These are phyloP conservation scores for Gobio gobio DNA, from an alignment of 2,113 vertebrate genomes.

Conservation along the genomic window DNA sequence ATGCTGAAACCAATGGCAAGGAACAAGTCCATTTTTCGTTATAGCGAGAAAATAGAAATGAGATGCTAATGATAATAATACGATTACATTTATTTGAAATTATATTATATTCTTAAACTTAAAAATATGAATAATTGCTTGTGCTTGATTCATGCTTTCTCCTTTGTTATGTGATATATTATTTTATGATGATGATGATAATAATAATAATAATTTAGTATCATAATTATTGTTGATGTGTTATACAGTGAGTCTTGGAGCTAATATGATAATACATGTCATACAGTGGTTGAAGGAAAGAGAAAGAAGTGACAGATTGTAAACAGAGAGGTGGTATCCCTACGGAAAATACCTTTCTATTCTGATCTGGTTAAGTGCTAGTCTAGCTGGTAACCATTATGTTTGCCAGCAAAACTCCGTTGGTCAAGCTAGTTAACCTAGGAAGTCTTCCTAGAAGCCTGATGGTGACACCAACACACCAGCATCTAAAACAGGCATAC, in stretches of 20 bases:
- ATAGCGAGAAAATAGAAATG: neutral
- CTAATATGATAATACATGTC: neutral
- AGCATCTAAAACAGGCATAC: neutral
- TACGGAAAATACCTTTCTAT: neutral
- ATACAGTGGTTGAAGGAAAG: neutral
- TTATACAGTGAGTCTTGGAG: too few relatives aligned
- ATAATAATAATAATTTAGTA: neutral
- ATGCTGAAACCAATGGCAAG: constrained; percentile 50
- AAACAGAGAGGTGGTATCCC: neutral
- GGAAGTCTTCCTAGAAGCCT: neutral
- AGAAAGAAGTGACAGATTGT: neutral
- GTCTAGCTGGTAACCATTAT: too few relatives aligned
- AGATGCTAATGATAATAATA: constrained; percentile 21
- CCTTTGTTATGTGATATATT: too few relatives aligned
- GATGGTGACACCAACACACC: neutral
- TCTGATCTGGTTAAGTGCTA: neutral
- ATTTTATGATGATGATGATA: neutral
- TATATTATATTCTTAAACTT: neutral
- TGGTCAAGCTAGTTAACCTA: neutral
- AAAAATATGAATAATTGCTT: too few relatives aligned
- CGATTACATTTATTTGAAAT: neutral
- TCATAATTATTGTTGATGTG: too few relatives aligned
- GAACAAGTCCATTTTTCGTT: constrained; percentile 42
- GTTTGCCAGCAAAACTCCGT: too few relatives aligned
- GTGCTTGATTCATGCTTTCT: too few relatives aligned